phyloP scores from a whole-genome alignment of 2,888 invertebrate genomes.

The Glomeris marginata region DNA sequence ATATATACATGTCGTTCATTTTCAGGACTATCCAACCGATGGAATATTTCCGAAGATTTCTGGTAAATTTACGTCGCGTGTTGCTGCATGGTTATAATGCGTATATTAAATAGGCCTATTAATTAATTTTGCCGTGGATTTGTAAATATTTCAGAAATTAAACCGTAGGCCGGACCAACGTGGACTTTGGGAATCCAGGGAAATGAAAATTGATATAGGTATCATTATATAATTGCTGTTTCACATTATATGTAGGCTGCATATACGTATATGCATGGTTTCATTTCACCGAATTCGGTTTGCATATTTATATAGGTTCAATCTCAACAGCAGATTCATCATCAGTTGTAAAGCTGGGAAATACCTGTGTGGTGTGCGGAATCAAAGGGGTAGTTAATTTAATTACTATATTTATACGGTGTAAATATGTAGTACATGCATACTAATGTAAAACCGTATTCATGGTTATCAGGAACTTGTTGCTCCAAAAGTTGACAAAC shows the following conservation, averaged over 20 bases:
- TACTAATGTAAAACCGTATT: not conserved
- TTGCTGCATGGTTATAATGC: too few relatives aligned
- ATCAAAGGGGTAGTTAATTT: constrained; percentile 54
- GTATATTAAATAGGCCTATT: too few relatives aligned
- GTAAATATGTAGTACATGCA: not conserved
- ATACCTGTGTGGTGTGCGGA: constrained; percentile 68
- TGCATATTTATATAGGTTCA: constrained; percentile 9
- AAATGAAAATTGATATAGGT: constrained; percentile 8
- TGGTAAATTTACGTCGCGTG: constrained; percentile 10
- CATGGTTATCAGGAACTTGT: constrained; percentile 49
- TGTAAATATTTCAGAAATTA: too few relatives aligned
- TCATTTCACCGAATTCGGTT: not conserved
- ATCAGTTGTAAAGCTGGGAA: constrained; percentile 41
- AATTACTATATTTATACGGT: not conserved
- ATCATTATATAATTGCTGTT: too few relatives aligned
- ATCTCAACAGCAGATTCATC: constrained; percentile 14
- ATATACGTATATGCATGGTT: not conserved
- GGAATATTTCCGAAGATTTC: constrained; percentile 10
- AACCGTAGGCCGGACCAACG: constrained; percentile 5
- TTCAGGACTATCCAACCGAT: constrained; percentile 7
- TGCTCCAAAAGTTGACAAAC: constrained; percentile 52
- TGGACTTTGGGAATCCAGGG: constrained; percentile 4
- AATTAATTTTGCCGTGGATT: too few relatives aligned
- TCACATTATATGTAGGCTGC: not conserved
- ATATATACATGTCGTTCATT: not conserved